These are phyloP conservation scores for Caenorhabditis afra DNA, from an alignment of 2,888 invertebrate genomes.

Conservation along the genomic window DNA sequence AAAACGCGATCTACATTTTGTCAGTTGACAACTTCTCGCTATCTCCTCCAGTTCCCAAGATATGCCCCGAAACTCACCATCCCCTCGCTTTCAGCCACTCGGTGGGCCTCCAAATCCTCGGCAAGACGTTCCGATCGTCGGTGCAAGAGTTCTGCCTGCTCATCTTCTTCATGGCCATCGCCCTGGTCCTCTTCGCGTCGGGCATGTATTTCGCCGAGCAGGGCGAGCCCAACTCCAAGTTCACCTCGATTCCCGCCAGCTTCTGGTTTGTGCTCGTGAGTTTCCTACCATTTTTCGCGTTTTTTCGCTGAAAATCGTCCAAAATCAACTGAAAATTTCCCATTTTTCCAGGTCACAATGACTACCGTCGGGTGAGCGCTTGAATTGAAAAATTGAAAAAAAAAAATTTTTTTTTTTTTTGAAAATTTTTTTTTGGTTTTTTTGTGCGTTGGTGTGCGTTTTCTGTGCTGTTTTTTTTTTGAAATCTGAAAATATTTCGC, in stretches of 20 bases:
- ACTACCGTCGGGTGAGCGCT: conserved; percentile 79
- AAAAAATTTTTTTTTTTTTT: too few species aligned
- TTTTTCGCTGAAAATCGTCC: not conserved
- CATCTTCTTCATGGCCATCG: conserved; percentile 82
- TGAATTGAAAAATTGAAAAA: too few species aligned
- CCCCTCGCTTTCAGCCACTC: conserved; percentile 81
- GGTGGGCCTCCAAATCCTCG: conserved; percentile 82
- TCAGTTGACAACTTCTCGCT: too few species aligned
- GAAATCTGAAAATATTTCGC: not conserved
- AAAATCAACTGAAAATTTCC: not conserved
- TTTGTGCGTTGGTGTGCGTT: conserved; percentile 1
- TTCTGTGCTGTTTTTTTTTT: conserved; percentile 8
- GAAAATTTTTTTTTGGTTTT: conserved; percentile 15
- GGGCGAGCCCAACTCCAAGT: conserved; percentile 80
- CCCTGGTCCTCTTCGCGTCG: conserved; percentile 76
- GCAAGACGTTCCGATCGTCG: conserved; percentile 83
- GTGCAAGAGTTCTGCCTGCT: conserved; percentile 82
- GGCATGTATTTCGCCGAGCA: conserved; percentile 81
- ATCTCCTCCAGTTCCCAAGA: too few species aligned
- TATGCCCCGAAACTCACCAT: not conserved
- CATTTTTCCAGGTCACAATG: conserved; percentile 77
- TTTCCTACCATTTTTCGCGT: not conserved
- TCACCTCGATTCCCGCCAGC: conserved; percentile 80
- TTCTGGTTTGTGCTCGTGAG: conserved; percentile 80
- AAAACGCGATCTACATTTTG: too few species aligned